Percentiles rank a stretch among this genome's conserved stretches.
These are phyloP conservation scores for Rynchops niger DNA, from an alignment of 2,113 vertebrate genomes.

Conservation along the genomic window DNA sequence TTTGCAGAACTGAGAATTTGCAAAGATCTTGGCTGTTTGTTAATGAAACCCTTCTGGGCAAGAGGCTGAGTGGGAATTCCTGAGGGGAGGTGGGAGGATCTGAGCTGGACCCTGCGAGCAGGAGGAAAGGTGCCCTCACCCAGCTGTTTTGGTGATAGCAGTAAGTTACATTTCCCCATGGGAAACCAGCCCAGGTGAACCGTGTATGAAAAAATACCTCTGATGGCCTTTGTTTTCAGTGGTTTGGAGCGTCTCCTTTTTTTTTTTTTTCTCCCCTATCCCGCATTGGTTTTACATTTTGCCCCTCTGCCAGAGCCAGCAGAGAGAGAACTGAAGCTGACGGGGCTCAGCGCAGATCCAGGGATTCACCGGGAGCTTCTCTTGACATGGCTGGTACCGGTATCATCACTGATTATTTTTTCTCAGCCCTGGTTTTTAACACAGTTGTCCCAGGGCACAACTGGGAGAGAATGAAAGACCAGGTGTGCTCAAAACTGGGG, in stretches of 20 bases:
- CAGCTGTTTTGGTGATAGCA: neutral
- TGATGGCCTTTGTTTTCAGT: neutral
- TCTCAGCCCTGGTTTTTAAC: neutral
- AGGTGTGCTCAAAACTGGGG: neutral
- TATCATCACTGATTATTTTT: neutral
- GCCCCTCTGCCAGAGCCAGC: neutral
- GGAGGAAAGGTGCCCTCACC: neutral
- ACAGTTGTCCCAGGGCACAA: neutral
- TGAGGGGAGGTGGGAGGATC: neutral
- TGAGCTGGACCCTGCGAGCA: neutral
- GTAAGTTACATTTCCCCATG: rapidly evolving
- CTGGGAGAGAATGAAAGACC: neutral
- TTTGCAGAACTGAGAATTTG: neutral
- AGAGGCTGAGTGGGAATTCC: neutral
- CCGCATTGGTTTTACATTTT: neutral
- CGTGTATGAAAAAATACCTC: neutral
- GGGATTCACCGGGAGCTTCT: neutral
- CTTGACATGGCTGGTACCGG: neutral
- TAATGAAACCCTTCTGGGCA: neutral
- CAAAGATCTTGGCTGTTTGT: neutral
- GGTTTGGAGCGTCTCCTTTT: neutral
- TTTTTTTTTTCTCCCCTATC: neutral
- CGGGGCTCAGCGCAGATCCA: neutral
- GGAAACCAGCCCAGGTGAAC: neutral
- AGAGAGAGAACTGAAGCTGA: neutral